Conservation (phyloP, 2,113 vertebrate species). For the Macquaria ambigua region DNA sequence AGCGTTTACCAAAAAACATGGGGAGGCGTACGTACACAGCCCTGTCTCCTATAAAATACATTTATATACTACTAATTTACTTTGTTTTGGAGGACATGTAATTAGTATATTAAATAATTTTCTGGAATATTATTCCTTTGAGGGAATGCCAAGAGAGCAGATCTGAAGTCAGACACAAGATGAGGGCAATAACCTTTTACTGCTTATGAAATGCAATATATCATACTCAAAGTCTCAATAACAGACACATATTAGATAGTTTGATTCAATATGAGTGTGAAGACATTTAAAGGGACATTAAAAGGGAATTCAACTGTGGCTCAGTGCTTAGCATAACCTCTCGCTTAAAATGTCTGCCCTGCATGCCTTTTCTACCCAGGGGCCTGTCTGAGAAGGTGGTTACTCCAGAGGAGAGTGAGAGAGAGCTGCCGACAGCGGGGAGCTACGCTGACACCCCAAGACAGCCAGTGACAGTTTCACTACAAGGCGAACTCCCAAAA, state of each 20-base stretch:
- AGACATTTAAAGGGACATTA: conserved; percentile 2
- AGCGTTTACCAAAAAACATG: too few relatives aligned
- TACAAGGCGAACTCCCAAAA: too few relatives aligned
- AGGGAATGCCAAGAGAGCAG: neutral
- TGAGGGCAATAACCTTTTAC: conserved; percentile 33
- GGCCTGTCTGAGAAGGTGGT: too few relatives aligned
- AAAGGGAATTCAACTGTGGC: neutral
- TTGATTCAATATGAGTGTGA: conserved; percentile 14
- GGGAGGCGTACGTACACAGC: too few relatives aligned
- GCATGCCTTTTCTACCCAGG: neutral
- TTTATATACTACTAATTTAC: too few relatives aligned
- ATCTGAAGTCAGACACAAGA: neutral
- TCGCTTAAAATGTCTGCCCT: neutral
- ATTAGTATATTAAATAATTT: neutral
- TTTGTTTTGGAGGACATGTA: too few relatives aligned
- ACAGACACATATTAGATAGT: conserved; percentile 12
- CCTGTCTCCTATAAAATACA: too few relatives aligned
- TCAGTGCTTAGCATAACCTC: neutral
- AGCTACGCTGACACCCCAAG: too few relatives aligned
- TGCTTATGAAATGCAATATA: conserved; percentile 38
- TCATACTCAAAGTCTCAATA: conserved; percentile 18
- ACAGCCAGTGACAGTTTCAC: too few relatives aligned
- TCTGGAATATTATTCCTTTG: conserved; percentile 6
- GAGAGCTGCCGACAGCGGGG: too few relatives aligned
- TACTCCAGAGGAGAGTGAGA: too few relatives aligned